Evolutionary conservation across 2,888 invertebrate species (phyloP), one percentile per base, ranked within the genome.

Genomic region (Lordiphosa fenestrarum): DNA sequence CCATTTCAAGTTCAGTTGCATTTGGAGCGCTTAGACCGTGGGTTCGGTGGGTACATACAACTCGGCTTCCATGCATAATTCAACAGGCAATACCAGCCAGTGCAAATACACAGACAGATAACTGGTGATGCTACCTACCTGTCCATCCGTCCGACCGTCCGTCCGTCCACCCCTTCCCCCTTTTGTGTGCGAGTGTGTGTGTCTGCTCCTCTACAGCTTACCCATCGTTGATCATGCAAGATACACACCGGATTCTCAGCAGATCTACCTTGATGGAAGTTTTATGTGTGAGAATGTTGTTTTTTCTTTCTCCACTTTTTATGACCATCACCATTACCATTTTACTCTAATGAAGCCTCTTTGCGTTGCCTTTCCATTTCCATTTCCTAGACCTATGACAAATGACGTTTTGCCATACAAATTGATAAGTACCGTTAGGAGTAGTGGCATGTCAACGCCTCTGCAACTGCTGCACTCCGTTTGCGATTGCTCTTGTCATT

Each of bases 401-500:
- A 76, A 77, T 77, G 73, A 65, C 69, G 52, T 61, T 67, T 73
- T 69, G 66, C 59, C 62, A 63, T 69, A 71, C 58, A 73, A 76
- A 77, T 77, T 77, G 77, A 80, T 77, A 73, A 73, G 66, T 77
- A 64, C 76, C 76, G 77, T 77, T 78, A 73, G 69, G 62, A 61
- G 49, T 25, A 49, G 15, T 62, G 30, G 54, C 48, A 49, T 58
- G 71, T 64, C 58, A 60, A 53, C 74, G 62, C 69, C 61, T 66
- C 66, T 60, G 58, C 53, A 25, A 10, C 21, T 12, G 23, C 38
- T 59, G 48, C 44, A 52, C 46, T 52, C 36, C 41, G 40, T 47
- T 46, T 41, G 47, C 38, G 60, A 57, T 63, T 65, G 57, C 65
- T 30, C 30, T 51, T 59, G 58, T 66, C 65, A 64, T 68, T 73